Percentiles rank a stretch among this genome's conserved stretches.
These are phyloP conservation scores for Ennomos erosarius DNA, from an alignment of 2,888 invertebrate genomes.

Conservation along the genomic window DNA sequence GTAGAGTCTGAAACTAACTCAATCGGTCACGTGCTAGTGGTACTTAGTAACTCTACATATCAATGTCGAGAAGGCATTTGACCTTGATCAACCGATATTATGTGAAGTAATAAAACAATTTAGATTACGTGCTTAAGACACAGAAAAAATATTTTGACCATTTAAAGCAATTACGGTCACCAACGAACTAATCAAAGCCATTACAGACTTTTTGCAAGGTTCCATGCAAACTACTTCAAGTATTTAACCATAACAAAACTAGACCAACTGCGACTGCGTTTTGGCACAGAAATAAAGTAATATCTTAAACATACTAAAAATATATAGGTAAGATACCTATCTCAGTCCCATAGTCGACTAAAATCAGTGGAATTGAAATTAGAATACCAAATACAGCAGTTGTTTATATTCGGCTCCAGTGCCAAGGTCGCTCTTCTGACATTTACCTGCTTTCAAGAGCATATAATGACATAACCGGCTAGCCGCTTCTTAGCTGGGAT, in stretches of 20 bases:
- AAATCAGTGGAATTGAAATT: conserved; percentile 41
- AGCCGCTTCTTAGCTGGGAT: conserved; percentile 30
- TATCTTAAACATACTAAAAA: conserved; percentile 13
- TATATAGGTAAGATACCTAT: too few relatives aligned
- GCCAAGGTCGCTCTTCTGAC: conserved; percentile 61
- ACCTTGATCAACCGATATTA: conserved; percentile 34
- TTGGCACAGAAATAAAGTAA: conserved; percentile 5
- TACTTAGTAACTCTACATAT: conserved; percentile 17
- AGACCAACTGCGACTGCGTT: conserved; percentile 7
- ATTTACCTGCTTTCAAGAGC: conserved; percentile 50
- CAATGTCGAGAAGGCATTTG: conserved; percentile 25
- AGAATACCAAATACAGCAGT: conserved; percentile 53
- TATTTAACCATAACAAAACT: not conserved
- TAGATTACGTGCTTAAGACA: not conserved
- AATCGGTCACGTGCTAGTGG: conserved; percentile 31
- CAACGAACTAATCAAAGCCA: conserved; percentile 7
- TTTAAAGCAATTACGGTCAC: conserved; percentile 7
- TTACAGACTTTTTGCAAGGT: conserved; percentile 1
- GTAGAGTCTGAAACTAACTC: conserved; percentile 16
- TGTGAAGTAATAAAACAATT: conserved; percentile 32
- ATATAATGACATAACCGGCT: conserved; percentile 37
- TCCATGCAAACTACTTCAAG: conserved; percentile 3
- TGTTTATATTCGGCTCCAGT: conserved; percentile 54
- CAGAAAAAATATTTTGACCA: conserved; percentile 12
- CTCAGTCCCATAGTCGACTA: conserved; percentile 12